Evolutionary conservation across 2,113 vertebrate genomes (phyloP), one percentile per base, ranked within the genome.

Genomic region (Picathartes gymnocephalus): DNA sequence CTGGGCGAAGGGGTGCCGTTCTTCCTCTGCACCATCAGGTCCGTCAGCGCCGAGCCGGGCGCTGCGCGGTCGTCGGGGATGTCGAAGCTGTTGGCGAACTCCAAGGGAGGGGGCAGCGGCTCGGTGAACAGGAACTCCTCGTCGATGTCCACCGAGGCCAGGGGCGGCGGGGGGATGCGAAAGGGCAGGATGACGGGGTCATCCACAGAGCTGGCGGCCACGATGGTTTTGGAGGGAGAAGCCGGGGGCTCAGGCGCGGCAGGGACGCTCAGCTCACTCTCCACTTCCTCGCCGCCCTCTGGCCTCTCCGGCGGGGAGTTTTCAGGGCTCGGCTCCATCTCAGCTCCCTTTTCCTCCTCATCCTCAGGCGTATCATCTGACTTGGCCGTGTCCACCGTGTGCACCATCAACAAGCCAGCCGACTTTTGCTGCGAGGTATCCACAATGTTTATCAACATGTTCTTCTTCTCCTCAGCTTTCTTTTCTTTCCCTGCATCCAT

Each of bases 51-150:
- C 0, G 97, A 95, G 23, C 95, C 88, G 0, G 98, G 90, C n/a
- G 93, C 97, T 0, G 97, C 96, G 16, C 98, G 98, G 76, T 99
- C 99, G 0, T 99, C 99, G 0, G 99, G 98, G 77, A 99, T 99
- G 96, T 99, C 99, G 66, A 99, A 99, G 94, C 99, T 99, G 96
- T 99, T 99, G 51, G 99, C 99, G 15, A 99, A 99, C 96, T 99
- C 99, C 85, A 99, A 97, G 13, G 99, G 99, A 28, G 99, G 99
- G 10, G 99, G 99, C 54, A 99, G 97, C 9, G 99, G 99, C 95
- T 99, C 99, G 17, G 99, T 98, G 88, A 99, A 99, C 47, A 99
- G 97, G 90, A 99, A 99, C 20, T 99, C 99, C 88, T 99, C 99
- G 27, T 99, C 99, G 2, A 99, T 98, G 86, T 99, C 99, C 28